These are phyloP conservation scores for Eilema griseolum DNA, from an alignment of 2,888 invertebrate species.

Conservation along the genomic window DNA sequence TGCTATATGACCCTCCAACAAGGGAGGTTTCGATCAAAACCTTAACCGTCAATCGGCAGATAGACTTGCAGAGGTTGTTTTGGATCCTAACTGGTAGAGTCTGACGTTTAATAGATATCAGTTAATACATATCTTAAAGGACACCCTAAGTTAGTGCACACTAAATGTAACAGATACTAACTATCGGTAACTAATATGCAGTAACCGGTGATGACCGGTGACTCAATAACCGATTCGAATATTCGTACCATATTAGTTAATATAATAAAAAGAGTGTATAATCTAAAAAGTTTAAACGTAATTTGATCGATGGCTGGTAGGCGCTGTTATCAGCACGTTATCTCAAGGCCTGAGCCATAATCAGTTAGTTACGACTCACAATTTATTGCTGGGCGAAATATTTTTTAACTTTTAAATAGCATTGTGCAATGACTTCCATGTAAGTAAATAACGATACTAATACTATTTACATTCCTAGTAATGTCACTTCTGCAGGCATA, in stretches of 20 bases:
- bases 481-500: no score
- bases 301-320: conserved; percentile 38
- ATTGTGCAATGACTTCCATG: not conserved
- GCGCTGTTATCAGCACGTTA: conserved; percentile 28
- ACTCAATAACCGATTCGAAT: not conserved
- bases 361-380: conserved; percentile 33
- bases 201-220: not conserved
- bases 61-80: no score
- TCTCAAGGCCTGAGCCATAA: conserved; percentile 36
- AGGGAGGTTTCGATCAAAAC: no score
- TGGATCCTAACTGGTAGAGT: no score
- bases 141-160: no score
- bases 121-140: no score
- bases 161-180: no score
- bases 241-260: not conserved
- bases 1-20: no score
- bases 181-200: not conserved
- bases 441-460: no score
- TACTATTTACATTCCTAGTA: no score
- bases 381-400: conserved; percentile 24
- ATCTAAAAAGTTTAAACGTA: conserved; percentile 8
- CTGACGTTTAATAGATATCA: no score
- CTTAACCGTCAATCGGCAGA: no score
- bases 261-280: not conserved
- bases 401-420: conserved; percentile 11